Evolutionary conservation across 1,140 invertebrate genomes (phyloP).

Genomic region (Philotrypesis tridentata): DNA sequence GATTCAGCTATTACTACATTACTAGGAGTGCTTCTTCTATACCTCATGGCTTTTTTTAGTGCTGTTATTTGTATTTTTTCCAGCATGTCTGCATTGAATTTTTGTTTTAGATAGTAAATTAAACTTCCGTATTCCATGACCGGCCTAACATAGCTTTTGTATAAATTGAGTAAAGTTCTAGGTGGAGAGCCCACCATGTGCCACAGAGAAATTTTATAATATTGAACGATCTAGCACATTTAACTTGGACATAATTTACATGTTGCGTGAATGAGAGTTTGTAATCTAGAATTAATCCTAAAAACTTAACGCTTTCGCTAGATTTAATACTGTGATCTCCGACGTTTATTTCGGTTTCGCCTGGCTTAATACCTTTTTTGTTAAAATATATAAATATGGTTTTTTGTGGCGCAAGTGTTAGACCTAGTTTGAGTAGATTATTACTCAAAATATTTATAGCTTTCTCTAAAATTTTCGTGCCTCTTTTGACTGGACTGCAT

Average conservation of each 20-base stretch:
- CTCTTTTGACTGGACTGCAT: no score
- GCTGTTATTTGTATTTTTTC: slow-evolving; percentile 11
- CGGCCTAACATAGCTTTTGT: slow-evolving; percentile 45
- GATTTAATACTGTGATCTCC: not conserved
- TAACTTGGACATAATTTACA: slow-evolving; percentile 22
- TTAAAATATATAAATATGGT: slow-evolving; percentile 27
- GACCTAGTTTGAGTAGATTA: no score
- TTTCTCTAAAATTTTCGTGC: no score
- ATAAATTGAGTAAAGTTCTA: slow-evolving; percentile 28
- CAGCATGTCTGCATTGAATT: not conserved
- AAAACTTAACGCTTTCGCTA: not conserved
- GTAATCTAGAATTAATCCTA: slow-evolving; percentile 17
- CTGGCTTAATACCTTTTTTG: slow-evolving; percentile 9
- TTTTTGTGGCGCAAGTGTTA: no score
- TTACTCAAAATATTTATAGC: no score
- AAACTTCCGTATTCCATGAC: slow-evolving; percentile 36
- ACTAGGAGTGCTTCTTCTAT: slow-evolving; percentile 24
- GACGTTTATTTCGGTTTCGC: not conserved
- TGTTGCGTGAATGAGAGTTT: slow-evolving; percentile 46
- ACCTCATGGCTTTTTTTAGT: slow-evolving; percentile 25
- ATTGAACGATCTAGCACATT: not conserved
- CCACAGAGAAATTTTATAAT: slow-evolving; percentile 38
- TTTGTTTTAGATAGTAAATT: not conserved
- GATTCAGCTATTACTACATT: slow-evolving; percentile 36
- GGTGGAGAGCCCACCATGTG: slow-evolving; percentile 47